Base-by-base conservation (phyloP, 2,113 vertebrate genomes). In the Channa maculata region DNA sequence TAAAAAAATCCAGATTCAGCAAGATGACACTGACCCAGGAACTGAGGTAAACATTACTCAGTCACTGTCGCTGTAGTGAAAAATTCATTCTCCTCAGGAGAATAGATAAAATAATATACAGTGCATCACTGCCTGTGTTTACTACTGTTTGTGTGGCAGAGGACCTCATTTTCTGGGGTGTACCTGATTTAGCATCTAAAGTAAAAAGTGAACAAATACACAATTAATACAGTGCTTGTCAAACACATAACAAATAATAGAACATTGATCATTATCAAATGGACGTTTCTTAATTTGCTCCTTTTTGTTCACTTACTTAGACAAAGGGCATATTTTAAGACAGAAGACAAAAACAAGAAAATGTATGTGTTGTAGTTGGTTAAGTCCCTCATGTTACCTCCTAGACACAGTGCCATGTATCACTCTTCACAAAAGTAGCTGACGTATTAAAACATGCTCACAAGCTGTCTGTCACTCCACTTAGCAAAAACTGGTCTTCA, bases 401-500 rank as follows among this genome's bases (percentile, higher is more conserved):
- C 55, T 65, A 60, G 9, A 50, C 15, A 66, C 39, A 61, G 15
- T 53, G 61, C 49, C 60, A 39, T 7, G 65, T 43, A 76, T 80
- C 39, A 71, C 74, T 60, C 51, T 62, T 43, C 54, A 51, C 62
- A 2, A 63, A 75, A 74, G 63, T 75, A 75, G 75, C 79, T 86
- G 77, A 77, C 84, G 37, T 43, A 62, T 62, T 64, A 86, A 85
- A 73, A 68, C 54, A 70, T 80, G 71, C 50, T 67, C 62, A 76
- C 6, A 44, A 73, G 78, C 79, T 81, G 75, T 60, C 72, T 69
- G 80, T 78, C 84, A 73, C 65, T 83, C 65, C 48, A 66, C 73
- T 74, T 44, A 71, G 66, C 54, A 71, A 81, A 85, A 64, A 79
- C 1, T 82, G 83, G 86, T 86, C 86, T 71, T 73, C 75, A 80